A percentile compares a stretch with the other conserved stretches of the same genome.
These are phyloP conservation scores for Hestina assimilis DNA, from an alignment of 1,140 invertebrate species.

Conservation along the genomic window DNA sequence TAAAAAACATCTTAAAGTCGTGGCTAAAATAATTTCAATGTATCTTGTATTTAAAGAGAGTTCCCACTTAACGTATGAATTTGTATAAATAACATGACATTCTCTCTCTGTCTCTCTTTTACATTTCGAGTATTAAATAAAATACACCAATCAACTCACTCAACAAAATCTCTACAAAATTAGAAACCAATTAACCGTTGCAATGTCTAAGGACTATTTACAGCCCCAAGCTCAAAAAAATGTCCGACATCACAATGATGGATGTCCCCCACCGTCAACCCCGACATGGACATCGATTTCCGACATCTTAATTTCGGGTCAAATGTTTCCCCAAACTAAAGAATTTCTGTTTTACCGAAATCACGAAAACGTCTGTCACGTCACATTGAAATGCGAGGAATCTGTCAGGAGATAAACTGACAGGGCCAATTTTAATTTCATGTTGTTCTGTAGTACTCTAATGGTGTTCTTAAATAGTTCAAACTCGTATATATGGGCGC, in stretches of 20 bases:
- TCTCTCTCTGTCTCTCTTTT: no score
- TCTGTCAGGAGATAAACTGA: constrained; percentile 48
- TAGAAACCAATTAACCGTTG: constrained; percentile 52
- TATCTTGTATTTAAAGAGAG: neutral
- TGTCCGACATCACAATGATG: constrained; percentile 42
- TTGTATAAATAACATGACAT: no score
- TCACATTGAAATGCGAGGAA: constrained; percentile 45
- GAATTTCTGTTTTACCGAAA: constrained; percentile 45
- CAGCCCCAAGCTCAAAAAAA: constrained; percentile 45
- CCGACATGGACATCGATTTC: constrained; percentile 61
- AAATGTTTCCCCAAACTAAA: constrained; percentile 40
- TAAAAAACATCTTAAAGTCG: no score
- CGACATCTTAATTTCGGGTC: constrained; percentile 71
- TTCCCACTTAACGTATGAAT: neutral
- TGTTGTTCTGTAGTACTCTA: no score
- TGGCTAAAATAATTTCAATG: no score
- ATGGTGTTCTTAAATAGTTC: constrained; percentile 6
- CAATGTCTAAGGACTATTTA: constrained; percentile 48
- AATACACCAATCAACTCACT: neutral
- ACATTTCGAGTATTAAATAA: no score
- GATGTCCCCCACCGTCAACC: constrained; percentile 32
- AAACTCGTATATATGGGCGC: no score
- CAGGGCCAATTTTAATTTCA: constrained; percentile 8
- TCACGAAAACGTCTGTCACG: constrained; percentile 40
- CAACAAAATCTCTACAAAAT: constrained; percentile 34